Conservation (phyloP, 2,797 vertebrate genomes). For the Lindbergichthys nudifrons region DNA sequence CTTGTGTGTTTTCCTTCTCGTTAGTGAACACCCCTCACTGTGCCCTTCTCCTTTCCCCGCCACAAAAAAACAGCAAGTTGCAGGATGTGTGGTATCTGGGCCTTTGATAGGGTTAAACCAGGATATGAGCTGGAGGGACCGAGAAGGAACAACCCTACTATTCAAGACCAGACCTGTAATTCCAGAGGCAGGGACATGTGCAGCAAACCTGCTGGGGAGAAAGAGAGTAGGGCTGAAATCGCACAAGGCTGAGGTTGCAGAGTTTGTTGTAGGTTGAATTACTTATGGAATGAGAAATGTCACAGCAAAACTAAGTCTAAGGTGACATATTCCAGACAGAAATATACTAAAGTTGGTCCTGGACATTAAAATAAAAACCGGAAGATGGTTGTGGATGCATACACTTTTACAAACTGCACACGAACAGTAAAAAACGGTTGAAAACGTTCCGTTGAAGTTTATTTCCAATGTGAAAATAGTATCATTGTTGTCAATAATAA, state of each 20-base stretch:
- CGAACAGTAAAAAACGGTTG: not conserved
- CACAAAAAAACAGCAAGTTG: slow-evolving; percentile 69
- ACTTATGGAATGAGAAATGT: not conserved
- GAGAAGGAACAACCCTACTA: slow-evolving; percentile 70
- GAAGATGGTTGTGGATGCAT: not conserved
- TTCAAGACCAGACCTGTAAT: slow-evolving; percentile 76
- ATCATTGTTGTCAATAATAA: not conserved
- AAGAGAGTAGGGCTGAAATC: slow-evolving; percentile 8
- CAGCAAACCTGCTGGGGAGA: slow-evolving; percentile 45
- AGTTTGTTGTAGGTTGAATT: not conserved
- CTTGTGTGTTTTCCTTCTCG: slow-evolving; percentile 55
- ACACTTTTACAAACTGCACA: not conserved
- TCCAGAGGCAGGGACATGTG: slow-evolving; percentile 64
- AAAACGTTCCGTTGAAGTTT: not conserved
- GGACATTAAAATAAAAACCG: not conserved
- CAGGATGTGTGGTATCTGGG: slow-evolving; percentile 72
- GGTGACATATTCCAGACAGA: not conserved
- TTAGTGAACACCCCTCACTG: slow-evolving; percentile 38
- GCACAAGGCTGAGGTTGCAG: not conserved
- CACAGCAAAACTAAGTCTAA: not conserved
- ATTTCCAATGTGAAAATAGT: not conserved
- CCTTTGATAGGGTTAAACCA: slow-evolving; percentile 73
- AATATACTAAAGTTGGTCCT: not conserved
- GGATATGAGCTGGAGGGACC: slow-evolving; percentile 59
- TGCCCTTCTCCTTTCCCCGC: not conserved